phyloP scores from a whole-genome alignment of 1,140 invertebrate species.

The Paraescarpia echinospica region DNA sequence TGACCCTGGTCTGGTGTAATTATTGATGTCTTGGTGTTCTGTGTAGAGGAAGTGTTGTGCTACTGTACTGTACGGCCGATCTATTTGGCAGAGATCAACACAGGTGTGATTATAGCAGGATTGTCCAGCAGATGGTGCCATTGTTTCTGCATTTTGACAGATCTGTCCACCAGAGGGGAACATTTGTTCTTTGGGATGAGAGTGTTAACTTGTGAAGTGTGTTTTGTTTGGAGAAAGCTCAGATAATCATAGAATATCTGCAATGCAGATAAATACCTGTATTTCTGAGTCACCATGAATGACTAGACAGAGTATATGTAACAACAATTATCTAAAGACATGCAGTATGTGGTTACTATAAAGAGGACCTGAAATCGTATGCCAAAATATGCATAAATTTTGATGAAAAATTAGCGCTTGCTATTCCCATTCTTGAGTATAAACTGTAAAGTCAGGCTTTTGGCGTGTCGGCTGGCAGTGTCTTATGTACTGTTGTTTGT shows the following conservation, averaged over 20 bases:
- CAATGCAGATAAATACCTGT: not conserved
- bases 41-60: not conserved
- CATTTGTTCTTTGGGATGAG: not conserved
- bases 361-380: no score
- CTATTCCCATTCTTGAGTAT: no score
- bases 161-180: not conserved
- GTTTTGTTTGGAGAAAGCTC: not conserved
- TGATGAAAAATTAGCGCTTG: no score
- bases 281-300: not conserved
- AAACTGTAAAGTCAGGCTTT: no score
- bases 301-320: not conserved
- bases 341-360: no score
- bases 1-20: not conserved
- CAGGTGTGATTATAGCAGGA: not conserved
- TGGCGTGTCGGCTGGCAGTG: no score
- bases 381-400: no score
- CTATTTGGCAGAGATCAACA: not conserved
- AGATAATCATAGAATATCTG: not conserved
- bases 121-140: not conserved
- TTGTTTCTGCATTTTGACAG: not conserved
- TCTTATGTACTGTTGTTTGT: no score
- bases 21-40: not conserved
- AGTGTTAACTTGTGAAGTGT: not conserved
- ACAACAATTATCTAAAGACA: no score
- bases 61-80: not conserved